Conservation (phyloP, 2,113 vertebrate species). For the Daboia siamensis region DNA sequence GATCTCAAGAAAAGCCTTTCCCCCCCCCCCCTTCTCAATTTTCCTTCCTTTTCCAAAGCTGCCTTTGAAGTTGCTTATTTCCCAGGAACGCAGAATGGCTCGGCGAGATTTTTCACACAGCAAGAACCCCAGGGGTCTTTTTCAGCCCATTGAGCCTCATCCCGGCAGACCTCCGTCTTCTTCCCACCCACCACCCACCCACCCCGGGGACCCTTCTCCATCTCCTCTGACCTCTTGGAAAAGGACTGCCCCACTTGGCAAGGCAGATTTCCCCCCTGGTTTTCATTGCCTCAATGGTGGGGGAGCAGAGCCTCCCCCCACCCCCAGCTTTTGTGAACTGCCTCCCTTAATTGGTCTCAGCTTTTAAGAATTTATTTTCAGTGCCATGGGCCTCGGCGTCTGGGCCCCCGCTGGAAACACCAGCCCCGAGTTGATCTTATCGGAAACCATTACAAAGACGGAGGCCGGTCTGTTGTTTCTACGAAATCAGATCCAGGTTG, state of each 20-base stretch:
- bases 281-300: not conserved
- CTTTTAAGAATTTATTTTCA: conserved; percentile 47
- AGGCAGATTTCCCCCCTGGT: not conserved
- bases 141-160: not conserved
- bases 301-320: not conserved
- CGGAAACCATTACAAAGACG: conserved; percentile 45
- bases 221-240: not conserved
- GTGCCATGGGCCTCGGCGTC: conserved; percentile 51
- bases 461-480: conserved; percentile 41
- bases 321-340: not conserved
- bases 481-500: conserved; percentile 51
- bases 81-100: not conserved
- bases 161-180: not conserved
- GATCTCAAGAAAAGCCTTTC: not conserved
- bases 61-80: not conserved
- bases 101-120: not conserved
- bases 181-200: no score
- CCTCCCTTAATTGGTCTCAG: conserved; percentile 45
- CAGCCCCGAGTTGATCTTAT: conserved; percentile 57
- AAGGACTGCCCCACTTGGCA: not conserved
- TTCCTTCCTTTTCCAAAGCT: not conserved
- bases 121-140: not conserved
- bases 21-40: not conserved
- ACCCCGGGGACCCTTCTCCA: no score
- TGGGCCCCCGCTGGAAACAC: conserved; percentile 53